A percentile compares a stretch with the other conserved stretches of the same genome.
phyloP scores from a whole-genome alignment of 2,113 vertebrate species.

The Salvelinus sp. region DNA sequence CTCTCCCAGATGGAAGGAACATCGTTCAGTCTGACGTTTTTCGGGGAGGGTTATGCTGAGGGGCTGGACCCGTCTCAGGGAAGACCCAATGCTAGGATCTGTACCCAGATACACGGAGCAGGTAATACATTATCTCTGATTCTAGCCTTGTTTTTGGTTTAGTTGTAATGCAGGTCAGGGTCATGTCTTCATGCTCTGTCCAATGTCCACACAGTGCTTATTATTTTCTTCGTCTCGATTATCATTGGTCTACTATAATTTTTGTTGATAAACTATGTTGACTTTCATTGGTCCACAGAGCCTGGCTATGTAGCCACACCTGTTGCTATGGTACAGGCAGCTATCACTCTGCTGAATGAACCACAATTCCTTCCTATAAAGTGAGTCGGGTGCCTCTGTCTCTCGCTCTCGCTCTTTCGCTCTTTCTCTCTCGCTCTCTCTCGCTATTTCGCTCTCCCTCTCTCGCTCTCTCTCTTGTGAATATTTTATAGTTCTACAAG shows the following conservation, averaged over 20 bases:
- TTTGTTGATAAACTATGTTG: background rate
- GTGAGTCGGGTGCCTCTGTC: background rate
- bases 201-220: background rate
- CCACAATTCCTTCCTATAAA: slow-evolving; percentile 70
- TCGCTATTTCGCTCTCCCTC: too few relatives aligned
- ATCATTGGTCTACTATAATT: background rate
- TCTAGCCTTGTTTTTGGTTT: background rate
- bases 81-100: slow-evolving; percentile 81
- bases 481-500: too few relatives aligned
- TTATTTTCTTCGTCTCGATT: background rate
- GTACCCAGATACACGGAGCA: slow-evolving; percentile 85
- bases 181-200: background rate
- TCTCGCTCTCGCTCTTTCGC: too few relatives aligned
- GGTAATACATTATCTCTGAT: slow-evolving; percentile 60
- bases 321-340: slow-evolving; percentile 85
- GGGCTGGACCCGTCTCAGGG: slow-evolving; percentile 66
- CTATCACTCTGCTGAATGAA: slow-evolving; percentile 79
- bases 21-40: slow-evolving; percentile 84
- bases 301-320: slow-evolving; percentile 81
- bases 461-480: too few relatives aligned
- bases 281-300: slow-evolving; percentile 64
- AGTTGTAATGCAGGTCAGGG: background rate
- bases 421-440: too few relatives aligned
- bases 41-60: slow-evolving; percentile 83
- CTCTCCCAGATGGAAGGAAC: slow-evolving; percentile 76